Base-by-base conservation (phyloP, 1,140 invertebrate genomes). In the Babylonia areolata region DNA sequence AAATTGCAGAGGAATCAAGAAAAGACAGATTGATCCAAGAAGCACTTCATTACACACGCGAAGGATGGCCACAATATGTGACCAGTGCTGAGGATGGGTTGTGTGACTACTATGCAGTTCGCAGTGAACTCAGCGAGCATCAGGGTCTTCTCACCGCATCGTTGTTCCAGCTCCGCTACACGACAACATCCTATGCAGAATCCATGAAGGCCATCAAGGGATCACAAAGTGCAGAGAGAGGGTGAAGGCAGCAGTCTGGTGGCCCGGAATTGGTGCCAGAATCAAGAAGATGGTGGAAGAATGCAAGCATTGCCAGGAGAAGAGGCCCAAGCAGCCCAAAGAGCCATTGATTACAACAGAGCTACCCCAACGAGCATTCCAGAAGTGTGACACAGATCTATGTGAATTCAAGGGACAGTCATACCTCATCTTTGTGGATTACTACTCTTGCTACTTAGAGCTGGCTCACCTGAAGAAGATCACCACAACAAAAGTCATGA, bases 121-220 rank as follows among this genome's bases (percentile, higher is more conserved):
- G 79, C 37, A 40, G 51, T 33, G 51, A 58, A 46, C 40, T 81
- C 20, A 46, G 40, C 40, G 79, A 42, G 39, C 3, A 33, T 40
- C 28, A 81, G 31, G 51, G 79, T 51, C 51, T 81, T 51, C 51
- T 81, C 15, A 35, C 40, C 87, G 87, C 85, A 78, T 93, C 51
- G 80, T 93, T n/a, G 87, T 93, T 81, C 91, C 92, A 28, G 84
- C 33, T 35, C 37, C 17, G 28, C 78, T 91, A 40, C 89, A 92
- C 81, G 23, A 39, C 6, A 86, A 92, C 33, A 91, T 94, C 81
- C 73, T 93, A 23, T 84, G 91, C 54, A 46, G 85, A 54, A 87
- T 92, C 40, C 92, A 93, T 88, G 86, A 89, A 82, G 85, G 86
- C 73, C 93, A 94, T 88, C 89, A 89, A 78, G 92, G 92, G 3